A percentile compares a stretch with the other conserved stretches of the same genome.
These are phyloP conservation scores for Cryptoprocta ferox DNA, from an alignment of 2,797 vertebrate species.

Conservation along the genomic window DNA sequence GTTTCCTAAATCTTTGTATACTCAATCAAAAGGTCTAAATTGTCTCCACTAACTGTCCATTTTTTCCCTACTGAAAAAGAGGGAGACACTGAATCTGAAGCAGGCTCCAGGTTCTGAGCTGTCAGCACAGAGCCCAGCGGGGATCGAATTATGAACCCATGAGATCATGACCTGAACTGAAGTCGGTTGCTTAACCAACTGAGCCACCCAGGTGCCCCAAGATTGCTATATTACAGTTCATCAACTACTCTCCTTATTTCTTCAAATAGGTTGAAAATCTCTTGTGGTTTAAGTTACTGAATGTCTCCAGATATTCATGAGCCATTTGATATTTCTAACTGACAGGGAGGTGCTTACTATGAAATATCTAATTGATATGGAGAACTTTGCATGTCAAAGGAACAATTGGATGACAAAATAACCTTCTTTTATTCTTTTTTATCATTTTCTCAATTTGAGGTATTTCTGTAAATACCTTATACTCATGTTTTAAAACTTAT, in stretches of 20 bases:
- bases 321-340: neutral
- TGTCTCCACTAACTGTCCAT: neutral
- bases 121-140: too few species aligned
- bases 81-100: too few species aligned
- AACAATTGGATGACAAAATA: neutral
- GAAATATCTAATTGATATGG: neutral
- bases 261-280: conserved; percentile 7
- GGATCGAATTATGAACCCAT: too few species aligned
- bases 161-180: too few species aligned
- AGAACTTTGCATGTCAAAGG: neutral
- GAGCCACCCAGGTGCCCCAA: neutral
- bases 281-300: neutral
- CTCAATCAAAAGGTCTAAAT: neutral
- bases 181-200: too few species aligned
- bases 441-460: neutral
- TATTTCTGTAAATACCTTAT: neutral
- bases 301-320: neutral
- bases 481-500: neutral
- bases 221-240: neutral
- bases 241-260: neutral
- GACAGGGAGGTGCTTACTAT: neutral
- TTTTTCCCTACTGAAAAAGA: neutral
- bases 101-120: too few species aligned
- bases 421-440: neutral
- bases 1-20: neutral